phyloP scores from a whole-genome alignment of 1,140 invertebrate genomes.

The Druon quercuslanigerum region DNA sequence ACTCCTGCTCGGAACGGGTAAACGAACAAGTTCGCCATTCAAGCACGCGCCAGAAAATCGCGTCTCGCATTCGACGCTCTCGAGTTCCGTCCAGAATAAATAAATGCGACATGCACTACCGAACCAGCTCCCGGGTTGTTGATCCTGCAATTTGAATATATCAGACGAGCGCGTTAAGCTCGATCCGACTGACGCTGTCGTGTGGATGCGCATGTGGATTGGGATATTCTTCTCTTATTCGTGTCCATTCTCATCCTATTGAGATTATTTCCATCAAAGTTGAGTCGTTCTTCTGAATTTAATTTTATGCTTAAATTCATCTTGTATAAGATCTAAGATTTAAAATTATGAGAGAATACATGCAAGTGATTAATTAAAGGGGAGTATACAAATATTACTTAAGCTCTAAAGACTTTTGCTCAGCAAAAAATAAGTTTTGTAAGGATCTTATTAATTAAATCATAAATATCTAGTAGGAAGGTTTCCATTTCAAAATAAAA shows the following conservation, averaged over 20 bases:
- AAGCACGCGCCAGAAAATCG: conserved; percentile 62
- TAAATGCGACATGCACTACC: conserved; percentile 66
- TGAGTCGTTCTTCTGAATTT: not conserved
- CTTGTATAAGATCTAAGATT: not conserved
- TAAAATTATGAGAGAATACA: too few relatives aligned
- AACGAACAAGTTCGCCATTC: conserved; percentile 21
- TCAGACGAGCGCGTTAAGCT: conserved; percentile 48
- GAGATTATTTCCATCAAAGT: conserved; percentile 3
- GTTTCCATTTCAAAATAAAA: too few relatives aligned
- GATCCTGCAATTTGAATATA: conserved; percentile 64
- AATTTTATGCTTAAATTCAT: not conserved
- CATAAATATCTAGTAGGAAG: too few relatives aligned
- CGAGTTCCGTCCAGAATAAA: conserved; percentile 57
- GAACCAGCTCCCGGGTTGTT: conserved; percentile 66
- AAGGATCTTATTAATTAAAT: too few relatives aligned
- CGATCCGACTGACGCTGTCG: conserved; percentile 1
- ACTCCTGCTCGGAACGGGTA: conserved; percentile 32
- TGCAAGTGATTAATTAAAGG: too few relatives aligned
- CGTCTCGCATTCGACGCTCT: conserved; percentile 51
- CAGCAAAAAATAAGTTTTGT: too few relatives aligned
- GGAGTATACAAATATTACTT: too few relatives aligned
- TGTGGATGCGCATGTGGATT: conserved; percentile 2
- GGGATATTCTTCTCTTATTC: conserved; percentile 35
- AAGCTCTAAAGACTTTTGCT: too few relatives aligned
- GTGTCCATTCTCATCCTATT: conserved; percentile 1